Evolutionary conservation across 2,888 invertebrate species (phyloP).

Genomic region (Thyatira batis): DNA sequence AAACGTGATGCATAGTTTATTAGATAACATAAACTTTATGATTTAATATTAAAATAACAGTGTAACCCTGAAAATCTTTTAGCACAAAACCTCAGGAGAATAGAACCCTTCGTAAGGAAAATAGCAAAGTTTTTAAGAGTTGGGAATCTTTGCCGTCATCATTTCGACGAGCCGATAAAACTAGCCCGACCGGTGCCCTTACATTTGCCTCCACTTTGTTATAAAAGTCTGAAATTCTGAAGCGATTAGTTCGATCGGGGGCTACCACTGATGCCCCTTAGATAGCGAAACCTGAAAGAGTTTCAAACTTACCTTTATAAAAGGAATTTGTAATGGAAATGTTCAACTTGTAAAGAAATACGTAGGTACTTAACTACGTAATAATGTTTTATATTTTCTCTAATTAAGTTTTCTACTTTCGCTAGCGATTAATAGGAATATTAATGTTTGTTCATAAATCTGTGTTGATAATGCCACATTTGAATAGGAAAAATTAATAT

Average conservation of each 20-base stretch:
- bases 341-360: not conserved
- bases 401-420: too few species aligned
- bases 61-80: constrained; percentile 36
- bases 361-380: too few species aligned
- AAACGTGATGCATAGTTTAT: too few species aligned
- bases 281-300: not conserved
- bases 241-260: not conserved
- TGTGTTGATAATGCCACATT: too few species aligned
- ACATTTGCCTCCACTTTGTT: constrained; percentile 4
- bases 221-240: constrained; percentile 1
- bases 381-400: too few species aligned
- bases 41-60: too few species aligned
- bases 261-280: not conserved
- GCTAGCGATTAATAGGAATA: too few species aligned
- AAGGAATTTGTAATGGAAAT: not conserved
- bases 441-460: too few species aligned
- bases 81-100: constrained; percentile 34
- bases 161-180: constrained; percentile 18
- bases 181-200: constrained; percentile 2
- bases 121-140: constrained; percentile 39
- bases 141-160: constrained; percentile 34
- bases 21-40: not conserved
- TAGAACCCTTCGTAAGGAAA: constrained; percentile 35
- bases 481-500: not conserved
- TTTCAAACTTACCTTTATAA: not conserved